These are phyloP conservation scores for Tenodera sinensis DNA, from an alignment of 2,888 invertebrate species.

Conservation along the genomic window DNA sequence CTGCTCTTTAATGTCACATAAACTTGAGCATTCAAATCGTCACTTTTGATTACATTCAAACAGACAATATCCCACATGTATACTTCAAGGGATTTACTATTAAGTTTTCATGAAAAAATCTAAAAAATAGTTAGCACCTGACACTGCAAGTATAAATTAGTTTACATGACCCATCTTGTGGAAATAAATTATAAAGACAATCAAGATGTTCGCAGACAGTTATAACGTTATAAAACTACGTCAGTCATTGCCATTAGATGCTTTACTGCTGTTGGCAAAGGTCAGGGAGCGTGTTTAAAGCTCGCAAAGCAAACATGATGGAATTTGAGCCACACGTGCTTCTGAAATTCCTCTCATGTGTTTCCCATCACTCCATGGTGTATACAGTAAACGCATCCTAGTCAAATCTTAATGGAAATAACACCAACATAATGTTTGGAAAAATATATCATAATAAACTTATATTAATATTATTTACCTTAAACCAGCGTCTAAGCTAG, in stretches of 20 bases:
- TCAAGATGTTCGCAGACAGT: background rate
- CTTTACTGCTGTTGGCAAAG: background rate
- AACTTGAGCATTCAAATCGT: background rate
- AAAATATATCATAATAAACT: too few species aligned
- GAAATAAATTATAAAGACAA: background rate
- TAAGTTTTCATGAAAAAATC: background rate
- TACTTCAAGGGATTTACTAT: background rate
- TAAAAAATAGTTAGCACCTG: background rate
- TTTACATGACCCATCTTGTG: background rate
- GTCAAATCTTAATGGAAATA: too few species aligned
- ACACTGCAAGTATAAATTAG: background rate
- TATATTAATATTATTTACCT: too few species aligned
- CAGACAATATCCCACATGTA: background rate
- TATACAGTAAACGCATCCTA: too few species aligned
- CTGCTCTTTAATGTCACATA: background rate
- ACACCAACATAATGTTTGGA: too few species aligned
- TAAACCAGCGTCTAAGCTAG: too few species aligned
- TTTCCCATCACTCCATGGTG: too few species aligned
- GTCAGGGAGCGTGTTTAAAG: background rate
- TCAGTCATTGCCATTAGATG: background rate
- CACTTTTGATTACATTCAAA: background rate
- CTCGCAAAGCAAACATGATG: background rate
- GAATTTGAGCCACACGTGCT: background rate
- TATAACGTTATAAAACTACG: background rate
- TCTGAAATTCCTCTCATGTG: background rate